Evolutionary conservation across 2,888 invertebrate genomes (phyloP).

Genomic region (Agonopterix heracliana): DNA sequence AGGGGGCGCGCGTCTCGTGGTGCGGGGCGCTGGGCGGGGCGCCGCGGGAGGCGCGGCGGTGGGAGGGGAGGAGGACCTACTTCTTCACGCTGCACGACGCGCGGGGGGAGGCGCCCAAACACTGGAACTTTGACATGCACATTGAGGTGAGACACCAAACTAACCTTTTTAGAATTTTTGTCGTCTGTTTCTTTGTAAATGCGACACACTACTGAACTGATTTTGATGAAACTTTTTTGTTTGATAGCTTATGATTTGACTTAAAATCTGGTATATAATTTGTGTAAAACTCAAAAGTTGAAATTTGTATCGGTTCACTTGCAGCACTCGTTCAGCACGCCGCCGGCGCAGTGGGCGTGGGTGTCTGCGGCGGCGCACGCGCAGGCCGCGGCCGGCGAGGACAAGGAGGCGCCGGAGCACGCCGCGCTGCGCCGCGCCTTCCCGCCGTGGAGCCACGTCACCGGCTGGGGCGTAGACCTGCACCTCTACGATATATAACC

Average conservation of each 20-base stretch:
- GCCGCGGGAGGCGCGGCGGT: slow-evolving; percentile 52
- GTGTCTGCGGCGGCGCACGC: slow-evolving; percentile 78
- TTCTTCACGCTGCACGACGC: slow-evolving; percentile 1
- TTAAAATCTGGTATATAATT: no score
- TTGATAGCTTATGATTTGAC: no score
- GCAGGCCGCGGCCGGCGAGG: slow-evolving; percentile 65
- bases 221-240: no score
- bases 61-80: slow-evolving; percentile 16
- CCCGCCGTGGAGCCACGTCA: slow-evolving; percentile 79
- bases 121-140: slow-evolving; percentile 9
- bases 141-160: slow-evolving; percentile 2
- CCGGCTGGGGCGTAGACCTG: slow-evolving; percentile 83
- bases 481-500: slow-evolving; percentile 53
- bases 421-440: slow-evolving; percentile 73
- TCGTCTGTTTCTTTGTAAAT: no score
- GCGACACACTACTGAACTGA: no score
- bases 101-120: neutral
- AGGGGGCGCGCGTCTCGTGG: slow-evolving; percentile 61
- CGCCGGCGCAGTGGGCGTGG: slow-evolving; percentile 41
- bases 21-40: slow-evolving; percentile 77
- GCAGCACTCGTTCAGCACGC: slow-evolving; percentile 14
- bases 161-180: no score
- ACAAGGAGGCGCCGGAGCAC: slow-evolving; percentile 68
- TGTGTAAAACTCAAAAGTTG: neutral
- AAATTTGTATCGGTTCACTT: neutral